A percentile compares a stretch with the other conserved stretches of the same genome.
phyloP scores from a whole-genome alignment of 2,797 vertebrate species.

The Pyrocephalus nanus region DNA sequence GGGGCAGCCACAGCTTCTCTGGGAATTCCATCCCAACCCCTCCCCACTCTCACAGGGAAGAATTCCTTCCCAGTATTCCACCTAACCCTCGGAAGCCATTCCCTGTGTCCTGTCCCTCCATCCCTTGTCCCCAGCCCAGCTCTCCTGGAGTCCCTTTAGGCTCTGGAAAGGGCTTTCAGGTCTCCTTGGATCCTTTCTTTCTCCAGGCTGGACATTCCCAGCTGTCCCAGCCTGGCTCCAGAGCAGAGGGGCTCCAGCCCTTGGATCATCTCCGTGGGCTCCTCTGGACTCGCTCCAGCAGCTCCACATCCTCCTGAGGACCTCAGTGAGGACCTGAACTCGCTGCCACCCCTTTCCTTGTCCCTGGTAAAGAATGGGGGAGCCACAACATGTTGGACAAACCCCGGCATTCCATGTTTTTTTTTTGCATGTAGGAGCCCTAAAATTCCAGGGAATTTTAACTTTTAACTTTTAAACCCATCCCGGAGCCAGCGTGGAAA shows the following conservation, averaged over 20 bases:
- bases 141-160: not conserved
- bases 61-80: not conserved
- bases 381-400: not conserved
- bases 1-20: not conserved
- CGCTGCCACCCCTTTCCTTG: too few species aligned
- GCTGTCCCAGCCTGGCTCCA: not conserved
- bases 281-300: not conserved
- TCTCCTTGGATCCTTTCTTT: not conserved
- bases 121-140: not conserved
- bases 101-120: accelerated
- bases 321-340: too few species aligned
- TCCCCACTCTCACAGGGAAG: accelerated
- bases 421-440: not conserved
- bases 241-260: not conserved
- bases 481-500: accelerated
- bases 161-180: not conserved
- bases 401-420: too few species aligned
- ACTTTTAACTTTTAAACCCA: not conserved
- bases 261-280: accelerated
- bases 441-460: not conserved
- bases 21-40: accelerated
- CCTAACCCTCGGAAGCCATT: not conserved
- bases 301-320: not conserved
- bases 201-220: not conserved
- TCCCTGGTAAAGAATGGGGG: not conserved